These are phyloP conservation scores for Habroteleia sp. DNA, from an alignment of 2,888 invertebrate genomes.

Conservation along the genomic window DNA sequence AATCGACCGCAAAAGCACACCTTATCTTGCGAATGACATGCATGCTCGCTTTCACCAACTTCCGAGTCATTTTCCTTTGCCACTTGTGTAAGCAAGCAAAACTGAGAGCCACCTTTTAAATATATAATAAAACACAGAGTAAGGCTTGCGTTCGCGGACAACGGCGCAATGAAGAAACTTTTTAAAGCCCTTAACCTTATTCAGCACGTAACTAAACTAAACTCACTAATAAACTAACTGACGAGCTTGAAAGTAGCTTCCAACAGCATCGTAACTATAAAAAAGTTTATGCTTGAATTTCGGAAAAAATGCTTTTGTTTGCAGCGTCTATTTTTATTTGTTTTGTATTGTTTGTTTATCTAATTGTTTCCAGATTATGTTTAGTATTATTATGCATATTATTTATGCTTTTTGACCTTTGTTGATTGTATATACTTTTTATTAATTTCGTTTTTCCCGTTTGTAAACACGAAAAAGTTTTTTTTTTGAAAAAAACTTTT, in stretches of 20 bases:
- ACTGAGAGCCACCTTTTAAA: slow-evolving; percentile 42
- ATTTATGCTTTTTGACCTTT: no score
- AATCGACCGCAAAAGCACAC: slow-evolving; percentile 53
- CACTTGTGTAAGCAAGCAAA: slow-evolving; percentile 8
- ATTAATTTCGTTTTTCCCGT: no score
- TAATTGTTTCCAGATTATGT: no score
- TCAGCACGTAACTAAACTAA: slow-evolving; percentile 72
- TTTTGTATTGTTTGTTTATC: background rate
- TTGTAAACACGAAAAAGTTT: no score
- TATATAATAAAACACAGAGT: slow-evolving; percentile 63
- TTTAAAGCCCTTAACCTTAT: slow-evolving; percentile 74
- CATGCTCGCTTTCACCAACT: slow-evolving; percentile 43
- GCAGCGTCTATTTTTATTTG: slow-evolving; percentile 1
- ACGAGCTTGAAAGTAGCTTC: slow-evolving; percentile 72
- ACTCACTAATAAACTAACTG: slow-evolving; percentile 74
- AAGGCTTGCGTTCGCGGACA: slow-evolving; percentile 40
- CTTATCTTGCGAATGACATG: slow-evolving; percentile 52
- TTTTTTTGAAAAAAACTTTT: no score
- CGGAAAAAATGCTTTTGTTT: slow-evolving; percentile 8
- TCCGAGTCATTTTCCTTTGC: slow-evolving; percentile 45
- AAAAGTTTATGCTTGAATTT: slow-evolving; percentile 21
- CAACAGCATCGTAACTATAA: slow-evolving; percentile 66
- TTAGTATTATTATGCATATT: no score
- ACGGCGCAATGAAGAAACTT: slow-evolving; percentile 70
- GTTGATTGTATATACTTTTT: no score